A percentile compares a stretch with the other conserved stretches of the same genome.
phyloP scores from a whole-genome alignment of 2,888 invertebrate genomes.

The Cantharis nigra region DNA sequence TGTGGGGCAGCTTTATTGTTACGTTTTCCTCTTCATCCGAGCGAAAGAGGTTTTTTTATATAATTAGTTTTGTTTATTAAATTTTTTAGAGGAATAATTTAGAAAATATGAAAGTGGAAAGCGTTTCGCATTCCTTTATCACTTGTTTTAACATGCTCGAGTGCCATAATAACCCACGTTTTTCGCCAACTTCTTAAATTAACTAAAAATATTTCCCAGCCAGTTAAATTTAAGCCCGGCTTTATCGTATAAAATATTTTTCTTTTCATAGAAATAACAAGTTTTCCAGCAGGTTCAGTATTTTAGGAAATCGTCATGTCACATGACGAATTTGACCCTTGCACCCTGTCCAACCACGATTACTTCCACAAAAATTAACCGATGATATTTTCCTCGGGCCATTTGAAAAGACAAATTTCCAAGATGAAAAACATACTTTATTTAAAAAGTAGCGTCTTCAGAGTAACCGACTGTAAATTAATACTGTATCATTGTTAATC shows the following conservation, averaged over 20 bases:
- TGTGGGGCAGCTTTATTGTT: background rate
- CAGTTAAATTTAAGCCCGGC: background rate
- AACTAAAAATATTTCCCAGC: background rate
- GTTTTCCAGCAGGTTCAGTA: background rate
- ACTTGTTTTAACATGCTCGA: background rate
- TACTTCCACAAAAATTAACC: background rate
- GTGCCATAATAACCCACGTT: slow-evolving; percentile 4
- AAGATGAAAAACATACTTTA: background rate
- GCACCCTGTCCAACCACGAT: background rate
- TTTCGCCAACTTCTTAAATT: background rate
- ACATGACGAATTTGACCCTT: background rate
- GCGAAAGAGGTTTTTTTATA: background rate
- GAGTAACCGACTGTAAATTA: background rate
- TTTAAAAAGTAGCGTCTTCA: background rate
- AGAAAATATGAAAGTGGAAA: background rate
- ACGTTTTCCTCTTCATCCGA: background rate
- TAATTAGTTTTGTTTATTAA: background rate
- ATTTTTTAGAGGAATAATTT: background rate
- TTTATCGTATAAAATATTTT: background rate
- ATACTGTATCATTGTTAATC: too few species aligned
- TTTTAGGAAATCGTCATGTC: background rate
- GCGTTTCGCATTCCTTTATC: background rate
- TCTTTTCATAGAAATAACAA: background rate
- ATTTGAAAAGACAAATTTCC: background rate
- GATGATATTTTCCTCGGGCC: too few species aligned